Base-by-base conservation (phyloP, 1,140 invertebrate species). In the Drosophila rhopaloa region DNA sequence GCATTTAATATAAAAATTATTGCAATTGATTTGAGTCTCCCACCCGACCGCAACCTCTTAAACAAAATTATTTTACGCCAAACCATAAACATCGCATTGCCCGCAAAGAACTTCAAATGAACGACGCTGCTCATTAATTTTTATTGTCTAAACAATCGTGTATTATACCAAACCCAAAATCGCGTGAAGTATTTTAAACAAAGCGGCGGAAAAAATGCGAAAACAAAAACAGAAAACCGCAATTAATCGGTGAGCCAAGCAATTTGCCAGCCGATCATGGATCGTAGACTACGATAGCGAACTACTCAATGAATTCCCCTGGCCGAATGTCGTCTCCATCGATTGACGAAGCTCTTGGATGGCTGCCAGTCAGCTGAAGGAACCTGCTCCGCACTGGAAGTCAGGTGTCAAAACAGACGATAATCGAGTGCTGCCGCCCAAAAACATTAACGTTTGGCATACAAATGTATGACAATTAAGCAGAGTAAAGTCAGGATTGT, bases 211-310 rank as follows among this genome's bases (percentile, higher is more conserved):
- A 40, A 24, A 38, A 47, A 35, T 7, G 40, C 3, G 7, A 14
- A 73, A 65, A 55, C 51, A 50, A 62, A 62, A 24, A 51, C n/a
- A 60, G 16, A 72, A 47, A 47, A 24, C 7, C 14, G 44, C 57
- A 68, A 70, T 75, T 62, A 67, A 51, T 58, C 41, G 65, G 44
- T 48, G 40, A 77, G 11, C 65, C 4, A 63, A 67, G 41, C 62
- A 65, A 73, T 66, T 75, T 65, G 67, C 40, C 51, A 55, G 58
- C 65, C 82, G 80, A 82, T 77, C 73, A 80, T 76, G 76, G 48
- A 67, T 73, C 57, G 67, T 37, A 41, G 62, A 53, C 79, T 47
- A 66, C 57, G 76, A 79, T 83, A 71, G 62, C 60, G 58, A 58
- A 53, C 43, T 54, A 19, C 56, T 50, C 50, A 59, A 78, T 76